These are phyloP conservation scores for Semotilus atromaculatus DNA, from an alignment of 2,797 vertebrate genomes.

Conservation along the genomic window DNA sequence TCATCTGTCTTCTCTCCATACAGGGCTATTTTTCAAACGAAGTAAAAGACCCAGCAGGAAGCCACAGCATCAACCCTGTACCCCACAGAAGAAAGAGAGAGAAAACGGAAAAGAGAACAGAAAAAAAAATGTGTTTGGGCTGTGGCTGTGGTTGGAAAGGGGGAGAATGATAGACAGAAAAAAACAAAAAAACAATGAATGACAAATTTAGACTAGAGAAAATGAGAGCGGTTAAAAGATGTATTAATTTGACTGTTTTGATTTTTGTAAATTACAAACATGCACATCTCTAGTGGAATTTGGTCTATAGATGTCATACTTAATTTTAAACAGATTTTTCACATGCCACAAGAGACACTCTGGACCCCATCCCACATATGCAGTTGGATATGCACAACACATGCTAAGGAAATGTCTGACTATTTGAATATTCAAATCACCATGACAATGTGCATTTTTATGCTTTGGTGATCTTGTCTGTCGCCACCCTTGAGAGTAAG, in stretches of 20 bases:
- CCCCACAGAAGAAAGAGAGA: slow-evolving; percentile 29
- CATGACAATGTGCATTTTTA: slow-evolving; percentile 6
- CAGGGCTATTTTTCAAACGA: slow-evolving; percentile 33
- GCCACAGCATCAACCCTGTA: slow-evolving; percentile 18
- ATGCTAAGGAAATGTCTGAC: slow-evolving; percentile 14
- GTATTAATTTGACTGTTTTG: not conserved
- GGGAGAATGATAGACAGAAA: not conserved
- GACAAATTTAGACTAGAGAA: not conserved
- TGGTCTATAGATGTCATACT: not conserved
- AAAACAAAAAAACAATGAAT: not conserved
- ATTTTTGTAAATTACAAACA: slow-evolving; percentile 26
- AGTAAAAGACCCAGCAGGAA: slow-evolving; percentile 21
- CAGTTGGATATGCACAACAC: slow-evolving; percentile 14
- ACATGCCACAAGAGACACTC: not conserved
- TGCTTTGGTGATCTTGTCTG: slow-evolving; percentile 13
- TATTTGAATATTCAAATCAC: slow-evolving; percentile 41
- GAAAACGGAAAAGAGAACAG: too few species aligned
- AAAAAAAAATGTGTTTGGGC: too few species aligned
- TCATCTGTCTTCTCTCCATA: not conserved
- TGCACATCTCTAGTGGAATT: not conserved
- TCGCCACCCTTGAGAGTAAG: not conserved
- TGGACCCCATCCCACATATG: slow-evolving; percentile 6
- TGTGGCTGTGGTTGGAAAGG: not conserved
- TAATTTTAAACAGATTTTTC: slow-evolving; percentile 16
- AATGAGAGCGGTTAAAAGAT: not conserved